Evolutionary conservation across 1,140 invertebrate species (phyloP), one percentile per base, ranked within the genome.

Genomic region (Goniozus legneri): DNA sequence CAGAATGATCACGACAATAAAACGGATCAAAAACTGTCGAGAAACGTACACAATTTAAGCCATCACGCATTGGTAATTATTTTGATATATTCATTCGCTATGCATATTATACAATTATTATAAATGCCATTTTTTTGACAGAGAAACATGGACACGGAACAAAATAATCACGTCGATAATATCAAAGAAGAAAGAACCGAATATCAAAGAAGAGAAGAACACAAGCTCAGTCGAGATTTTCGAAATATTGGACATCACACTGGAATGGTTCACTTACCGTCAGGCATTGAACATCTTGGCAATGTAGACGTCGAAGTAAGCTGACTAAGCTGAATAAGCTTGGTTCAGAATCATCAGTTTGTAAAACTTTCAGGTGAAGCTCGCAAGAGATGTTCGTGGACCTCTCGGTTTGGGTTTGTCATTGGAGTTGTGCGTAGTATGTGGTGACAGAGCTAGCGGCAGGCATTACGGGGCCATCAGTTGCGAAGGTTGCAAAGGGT

Each of bases 391-490:
- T 35, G 73, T 73, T n/a, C 65, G 74, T 12, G 67, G 66, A 31
- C 73, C 73, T 6, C 56, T 76, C 40, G 71, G 74, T 12, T 60
- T 81, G 42, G 78, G 79, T n/a, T 46, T 80, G 8, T 77, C 77
- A 2, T 64, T 92, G 52, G 92, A 97, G 69, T 78, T 92, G 19
- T 97, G 94, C 71, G 87, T 96, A 33, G 93, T 97, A 2, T 97
- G 94, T 75, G 93, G 93, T 0, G 94, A 97, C 71, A 80, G 92
- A 52, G 92, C 93, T 4, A 95, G 91, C 71, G 92, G 93, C 27
- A 83, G 93, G 41, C 94, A 97, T 64, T 96, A 96, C 77, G 93
- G 94, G 37, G 93, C 92, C 43, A 94, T 93, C 38, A 92, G 89
- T 62, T 95, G 91, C 75, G 92, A 94, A 79, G 91, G 91, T 3